Evolutionary conservation across 2,888 invertebrate genomes (phyloP), one percentile per base, ranked within the genome.

Genomic region (Tholera decimalis): DNA sequence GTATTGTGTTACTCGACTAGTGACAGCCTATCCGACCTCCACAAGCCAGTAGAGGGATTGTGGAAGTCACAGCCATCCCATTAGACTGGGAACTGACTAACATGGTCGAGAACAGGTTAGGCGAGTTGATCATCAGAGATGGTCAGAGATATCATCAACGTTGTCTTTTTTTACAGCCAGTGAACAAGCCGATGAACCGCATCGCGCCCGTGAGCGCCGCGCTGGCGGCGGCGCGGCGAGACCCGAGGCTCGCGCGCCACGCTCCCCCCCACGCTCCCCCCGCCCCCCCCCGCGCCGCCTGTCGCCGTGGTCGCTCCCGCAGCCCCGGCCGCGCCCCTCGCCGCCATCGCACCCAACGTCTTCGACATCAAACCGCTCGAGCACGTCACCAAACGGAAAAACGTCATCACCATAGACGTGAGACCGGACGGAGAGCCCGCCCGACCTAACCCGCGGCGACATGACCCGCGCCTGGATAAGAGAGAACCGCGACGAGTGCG

Each of bases 321-420:
- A 76, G 79, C 46, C 22, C 55, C 65, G 15, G 60, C 76, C 59
- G 59, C 46, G 50, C 47, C 71, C 28, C 86, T 59, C 1, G 62
- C 73, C 2, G 24, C 91, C 82, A 91, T 94, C 75, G 92, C 93
- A 7, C 86, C 93, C 64, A 88, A 94, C 88, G 92, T 93, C 44
- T 94, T 95, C 88, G 93, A 96, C 89, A 93, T 96, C 90, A 94
- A 93, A 77, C 91, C 96, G 18, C 91, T 94, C 57, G 92, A 93
- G 7, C 90, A 91, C 61, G 88, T 91, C 82, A 91, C 89, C 57
- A 94, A 95, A 59, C 89, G 94, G 67, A 93, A 92, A 51, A 94
- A 94, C 88, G 94, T 92, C 69, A 93, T 95, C 84, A 95, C 94
- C n/a, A 93, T 94, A 33, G 95, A 95, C 86, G 95, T 95, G 8